Percentiles rank a stretch among this genome's conserved stretches.
Conservation (phyloP, 2,113 vertebrate species). For the Cebus imitator region DNA sequence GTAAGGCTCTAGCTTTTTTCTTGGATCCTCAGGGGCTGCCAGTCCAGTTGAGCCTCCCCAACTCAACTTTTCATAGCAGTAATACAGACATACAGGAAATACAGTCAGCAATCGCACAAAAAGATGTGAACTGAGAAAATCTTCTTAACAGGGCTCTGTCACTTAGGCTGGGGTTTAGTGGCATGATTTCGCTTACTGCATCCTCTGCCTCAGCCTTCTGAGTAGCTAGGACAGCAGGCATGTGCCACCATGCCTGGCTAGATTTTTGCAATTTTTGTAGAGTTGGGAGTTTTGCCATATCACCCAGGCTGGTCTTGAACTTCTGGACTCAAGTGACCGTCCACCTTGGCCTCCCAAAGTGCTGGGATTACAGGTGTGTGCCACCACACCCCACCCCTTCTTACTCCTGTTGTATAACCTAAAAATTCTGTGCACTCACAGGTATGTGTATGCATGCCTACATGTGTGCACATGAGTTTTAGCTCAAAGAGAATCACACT, state of each 20-base stretch:
- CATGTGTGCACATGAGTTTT: background rate
- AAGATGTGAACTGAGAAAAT: background rate
- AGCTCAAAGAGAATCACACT: background rate
- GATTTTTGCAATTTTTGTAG: background rate
- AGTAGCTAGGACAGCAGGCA: background rate
- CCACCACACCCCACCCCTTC: background rate
- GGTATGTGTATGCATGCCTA: background rate
- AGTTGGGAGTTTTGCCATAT: background rate
- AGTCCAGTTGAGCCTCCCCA: too few species aligned
- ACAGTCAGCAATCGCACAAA: background rate
- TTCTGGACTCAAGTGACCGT: background rate
- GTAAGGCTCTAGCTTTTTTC: conserved; percentile 80
- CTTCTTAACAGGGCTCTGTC: background rate
- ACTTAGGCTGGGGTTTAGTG: background rate
- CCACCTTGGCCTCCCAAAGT: background rate
- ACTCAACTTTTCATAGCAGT: too few species aligned
- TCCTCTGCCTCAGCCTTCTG: background rate
- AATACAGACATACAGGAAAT: background rate
- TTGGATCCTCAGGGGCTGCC: too few species aligned
- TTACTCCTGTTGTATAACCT: too few species aligned
- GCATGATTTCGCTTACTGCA: background rate
- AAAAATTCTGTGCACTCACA: too few species aligned
- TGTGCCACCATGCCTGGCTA: background rate
- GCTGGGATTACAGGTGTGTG: background rate
- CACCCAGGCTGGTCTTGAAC: background rate